Conservation (phyloP, 2,888 invertebrate species). For the Cremastinae sp. region DNA sequence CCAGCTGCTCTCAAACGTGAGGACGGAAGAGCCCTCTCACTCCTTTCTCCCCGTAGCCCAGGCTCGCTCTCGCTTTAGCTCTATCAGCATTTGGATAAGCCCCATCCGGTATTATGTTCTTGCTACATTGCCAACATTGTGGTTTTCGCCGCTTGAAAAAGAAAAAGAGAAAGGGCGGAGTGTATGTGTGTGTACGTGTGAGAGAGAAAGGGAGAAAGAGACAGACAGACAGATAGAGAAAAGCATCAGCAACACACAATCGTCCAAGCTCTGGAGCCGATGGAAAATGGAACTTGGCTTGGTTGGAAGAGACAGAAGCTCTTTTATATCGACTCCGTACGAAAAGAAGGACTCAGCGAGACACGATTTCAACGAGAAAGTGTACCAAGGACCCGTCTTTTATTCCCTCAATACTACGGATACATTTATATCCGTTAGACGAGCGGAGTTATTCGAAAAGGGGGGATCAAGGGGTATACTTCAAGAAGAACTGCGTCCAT, state of each 20-base stretch:
- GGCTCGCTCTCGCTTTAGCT: constrained; percentile 63
- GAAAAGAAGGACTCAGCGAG: background rate
- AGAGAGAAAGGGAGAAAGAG: too few relatives aligned
- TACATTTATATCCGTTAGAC: constrained; percentile 11
- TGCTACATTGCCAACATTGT: constrained; percentile 71
- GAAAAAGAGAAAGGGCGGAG: constrained; percentile 19
- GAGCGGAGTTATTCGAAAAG: constrained; percentile 28
- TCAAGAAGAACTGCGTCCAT: constrained; percentile 15
- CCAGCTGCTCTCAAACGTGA: background rate
- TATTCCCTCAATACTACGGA: background rate
- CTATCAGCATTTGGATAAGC: constrained; percentile 76
- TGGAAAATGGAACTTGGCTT: constrained; percentile 40
- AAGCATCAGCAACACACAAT: constrained; percentile 59
- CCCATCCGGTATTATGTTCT: constrained; percentile 73
- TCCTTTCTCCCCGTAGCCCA: constrained; percentile 38
- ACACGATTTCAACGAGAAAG: background rate
- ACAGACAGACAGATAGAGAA: background rate
- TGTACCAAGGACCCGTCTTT: constrained; percentile 5
- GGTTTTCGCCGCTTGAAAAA: constrained; percentile 61
- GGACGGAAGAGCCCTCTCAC: constrained; percentile 61
- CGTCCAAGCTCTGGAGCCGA: constrained; percentile 20
- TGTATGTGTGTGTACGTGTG: too few relatives aligned
- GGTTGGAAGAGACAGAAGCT: constrained; percentile 12
- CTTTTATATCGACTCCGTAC: background rate
- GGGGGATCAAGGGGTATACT: background rate